These are phyloP conservation scores for Sinosuthora webbiana DNA, from an alignment of 2,113 vertebrate genomes.

Conservation along the genomic window DNA sequence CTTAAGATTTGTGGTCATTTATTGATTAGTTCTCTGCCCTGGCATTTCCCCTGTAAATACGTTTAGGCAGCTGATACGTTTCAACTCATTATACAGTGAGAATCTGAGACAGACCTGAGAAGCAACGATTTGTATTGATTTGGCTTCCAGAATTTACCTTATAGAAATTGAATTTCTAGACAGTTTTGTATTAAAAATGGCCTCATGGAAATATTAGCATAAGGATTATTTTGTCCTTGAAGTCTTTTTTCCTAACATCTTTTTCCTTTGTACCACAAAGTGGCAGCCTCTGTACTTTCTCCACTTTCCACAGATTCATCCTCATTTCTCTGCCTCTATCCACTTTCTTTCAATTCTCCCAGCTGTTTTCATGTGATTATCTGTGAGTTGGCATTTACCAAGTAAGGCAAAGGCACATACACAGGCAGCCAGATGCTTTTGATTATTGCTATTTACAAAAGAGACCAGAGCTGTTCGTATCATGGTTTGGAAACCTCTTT, in stretches of 20 bases:
- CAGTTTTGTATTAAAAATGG: constrained; percentile 9
- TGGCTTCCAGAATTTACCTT: neutral
- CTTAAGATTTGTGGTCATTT: neutral
- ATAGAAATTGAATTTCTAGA: constrained; percentile 6
- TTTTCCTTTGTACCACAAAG: neutral
- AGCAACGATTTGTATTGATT: neutral
- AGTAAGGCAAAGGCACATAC: neutral
- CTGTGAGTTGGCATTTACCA: constrained; percentile 21
- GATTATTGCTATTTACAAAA: constrained; percentile 44
- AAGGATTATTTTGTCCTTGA: neutral
- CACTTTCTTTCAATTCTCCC: neutral
- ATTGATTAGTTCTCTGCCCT: neutral
- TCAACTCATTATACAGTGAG: neutral
- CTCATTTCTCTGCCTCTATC: neutral
- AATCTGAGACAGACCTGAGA: neutral
- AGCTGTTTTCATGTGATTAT: neutral
- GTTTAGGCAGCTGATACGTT: neutral
- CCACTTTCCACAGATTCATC: neutral
- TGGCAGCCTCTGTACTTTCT: neutral
- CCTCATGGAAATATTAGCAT: neutral
- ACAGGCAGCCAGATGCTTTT: constrained; percentile 33
- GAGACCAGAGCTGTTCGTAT: neutral
- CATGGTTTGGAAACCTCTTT: neutral
- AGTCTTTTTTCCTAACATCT: neutral
- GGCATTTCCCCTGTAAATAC: neutral